Evolutionary conservation across 2,888 invertebrate species (phyloP), one percentile per base, ranked within the genome.

Genomic region (Dendrolimus pini): DNA sequence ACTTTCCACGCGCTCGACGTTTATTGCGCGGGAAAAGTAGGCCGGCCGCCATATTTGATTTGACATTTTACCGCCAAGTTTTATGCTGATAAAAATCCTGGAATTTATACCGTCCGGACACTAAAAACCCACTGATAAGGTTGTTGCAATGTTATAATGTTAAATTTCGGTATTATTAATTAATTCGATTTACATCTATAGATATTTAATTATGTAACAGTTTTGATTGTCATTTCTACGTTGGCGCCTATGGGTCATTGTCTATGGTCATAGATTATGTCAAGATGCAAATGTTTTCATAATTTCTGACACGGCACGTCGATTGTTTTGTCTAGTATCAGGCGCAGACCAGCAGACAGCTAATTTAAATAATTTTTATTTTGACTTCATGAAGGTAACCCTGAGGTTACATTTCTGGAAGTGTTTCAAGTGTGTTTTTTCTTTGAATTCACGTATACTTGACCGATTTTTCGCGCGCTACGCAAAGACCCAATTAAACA

Each of bases 11-110:
- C 83, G 79, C 75, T 77, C 72, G 77, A 74, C 77, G 82, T 78
- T 81, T 81, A 79, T 77, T 83, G 83, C 83, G 82, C 82, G 85
- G 86, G 84, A 89, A 88, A 89, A 88, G 90, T 90, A 77, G 89
- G 89, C 75, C 89, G 78, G 58, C 75, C 71, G 88, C 86, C 88
- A 87, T 87, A 71, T 89, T 87, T 80, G 76, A 83, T 81, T 81
- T 82, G 82, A 81, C 79, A 84, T 76, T 84, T 77, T 78, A 72
- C 74, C 70, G 72, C 69, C 74, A 67, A 47, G 65, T 70, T 74
- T 74, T 30, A 30, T 30, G 30, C 30, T 70, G 67, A 66, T 53
- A n/a, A 41, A 9, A 12, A 10, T 47, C 12, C 47, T 2, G 47
- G 47, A 47, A 47, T 47, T 47, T 47, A 12, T 47, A 55, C 12